These are phyloP conservation scores for Thalassarche chlororhynchos DNA, from an alignment of 2,113 vertebrate species.

Conservation along the genomic window DNA sequence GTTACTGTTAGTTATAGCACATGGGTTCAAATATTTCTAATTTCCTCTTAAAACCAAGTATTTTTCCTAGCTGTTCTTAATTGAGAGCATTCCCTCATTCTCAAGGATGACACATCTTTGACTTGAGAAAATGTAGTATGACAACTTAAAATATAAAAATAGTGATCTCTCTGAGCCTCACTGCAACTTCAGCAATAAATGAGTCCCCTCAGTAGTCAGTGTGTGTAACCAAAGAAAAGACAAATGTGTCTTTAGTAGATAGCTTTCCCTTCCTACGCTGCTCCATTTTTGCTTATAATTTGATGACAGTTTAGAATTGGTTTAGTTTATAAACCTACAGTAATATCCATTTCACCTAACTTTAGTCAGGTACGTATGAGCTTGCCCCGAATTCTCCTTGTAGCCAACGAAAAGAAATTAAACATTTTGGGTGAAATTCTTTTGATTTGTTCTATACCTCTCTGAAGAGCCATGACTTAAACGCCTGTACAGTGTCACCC, in stretches of 20 bases:
- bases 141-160: not conserved
- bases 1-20: not conserved
- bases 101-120: not conserved
- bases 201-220: not conserved
- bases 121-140: not conserved
- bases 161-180: not conserved
- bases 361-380: not conserved
- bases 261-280: not conserved
- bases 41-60: not conserved
- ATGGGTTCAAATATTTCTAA: not conserved
- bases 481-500: too few species aligned
- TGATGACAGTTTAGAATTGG: not conserved
- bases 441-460: not conserved
- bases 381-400: not conserved
- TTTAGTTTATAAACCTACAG: not conserved
- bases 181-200: not conserved
- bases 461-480: not conserved
- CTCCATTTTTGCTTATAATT: not conserved
- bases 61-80: not conserved
- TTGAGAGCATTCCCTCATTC: not conserved
- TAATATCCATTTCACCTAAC: not conserved
- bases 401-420: not conserved
- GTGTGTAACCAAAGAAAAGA: not conserved
- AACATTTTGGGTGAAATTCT: not conserved
- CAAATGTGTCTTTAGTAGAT: not conserved